Base-by-base conservation (phyloP, 2,797 vertebrate genomes). In the Xerus rutilus region DNA sequence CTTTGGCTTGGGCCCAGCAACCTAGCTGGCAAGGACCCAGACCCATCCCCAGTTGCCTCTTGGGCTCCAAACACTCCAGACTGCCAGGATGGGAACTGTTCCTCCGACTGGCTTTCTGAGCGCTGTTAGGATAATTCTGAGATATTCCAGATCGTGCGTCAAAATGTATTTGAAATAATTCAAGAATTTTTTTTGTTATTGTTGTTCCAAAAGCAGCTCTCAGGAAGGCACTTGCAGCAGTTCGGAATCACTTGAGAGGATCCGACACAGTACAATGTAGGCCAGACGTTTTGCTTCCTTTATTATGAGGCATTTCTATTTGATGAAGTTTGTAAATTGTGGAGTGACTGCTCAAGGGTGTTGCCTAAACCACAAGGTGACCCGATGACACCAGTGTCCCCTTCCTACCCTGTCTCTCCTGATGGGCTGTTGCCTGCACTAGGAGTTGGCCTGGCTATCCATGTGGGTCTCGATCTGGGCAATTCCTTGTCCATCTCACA, bases 1-100 rank as follows among this genome's bases (percentile, higher is more conserved):
- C 79, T 76, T 92, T 96, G 97, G 95, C 91, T 43, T n/a, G 18
- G 74, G 76, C 15, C 86, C 97, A 97, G 43, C 35, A 67, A 95
- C 94, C 94, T 94, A 30, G 21, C 79, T 97, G 97, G 96, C 83
- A 73, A 73, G 67, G 18, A 74, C 32, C 76, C 95, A 98, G 86
- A 52, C 8, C 76, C 62, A 93, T 57, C 45, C 28, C 59, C 9
- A 7, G 78, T 21, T 65, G 90, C 32, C 83, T 95, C 89, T 67
- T 79, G 73, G 73, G 65, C 72, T 92, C 83, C 54, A 25, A 25
- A 20, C 83, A 73, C 78, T 43, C 21, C 52, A 76, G 52, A 70
- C 9, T 23, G 28, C 47, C 17, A 25, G 43, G 47, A 67, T 20
- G 30, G 84, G 59, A 90, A 70, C 13, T 18, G 30, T 59, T 70